Conservation (phyloP, 1,140 invertebrate species). For the Luehdorfia chinensis region DNA sequence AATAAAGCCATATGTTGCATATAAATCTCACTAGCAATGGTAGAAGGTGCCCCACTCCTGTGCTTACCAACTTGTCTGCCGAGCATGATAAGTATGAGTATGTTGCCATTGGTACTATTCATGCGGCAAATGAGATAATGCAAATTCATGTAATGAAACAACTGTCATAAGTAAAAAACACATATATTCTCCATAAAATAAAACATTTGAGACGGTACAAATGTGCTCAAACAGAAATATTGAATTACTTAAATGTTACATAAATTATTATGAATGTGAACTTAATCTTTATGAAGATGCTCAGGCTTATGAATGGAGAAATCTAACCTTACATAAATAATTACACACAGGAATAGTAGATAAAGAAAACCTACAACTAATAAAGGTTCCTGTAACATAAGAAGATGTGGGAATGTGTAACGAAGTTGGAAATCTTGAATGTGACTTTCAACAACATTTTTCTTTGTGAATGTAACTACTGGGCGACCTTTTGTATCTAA, state of each 20-base stretch:
- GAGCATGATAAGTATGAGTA: no score
- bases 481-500: slow-evolving; percentile 96
- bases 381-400: slow-evolving; percentile 95
- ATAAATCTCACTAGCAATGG: no score
- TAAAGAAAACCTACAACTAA: slow-evolving; percentile 93
- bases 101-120: no score
- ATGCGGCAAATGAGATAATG: no score
- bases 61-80: no score
- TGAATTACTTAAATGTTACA: slow-evolving; percentile 7
- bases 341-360: slow-evolving; percentile 93
- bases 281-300: slow-evolving; percentile 72
- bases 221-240: slow-evolving; percentile 15
- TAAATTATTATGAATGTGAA: slow-evolving; percentile 21
- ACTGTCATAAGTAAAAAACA: slow-evolving; percentile 18
- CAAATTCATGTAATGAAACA: no score
- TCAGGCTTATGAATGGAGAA: slow-evolving; percentile 89
- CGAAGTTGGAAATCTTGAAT: slow-evolving; percentile 94
- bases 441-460: slow-evolving; percentile 96
- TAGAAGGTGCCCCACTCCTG: no score
- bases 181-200: slow-evolving; percentile 24
- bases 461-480: slow-evolving; percentile 91
- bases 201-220: slow-evolving; percentile 20
- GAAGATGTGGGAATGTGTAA: slow-evolving; percentile 91
- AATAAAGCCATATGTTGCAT: no score
- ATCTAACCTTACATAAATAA: slow-evolving; percentile 96